A percentile compares a stretch with the other conserved stretches of the same genome.
Conservation (phyloP, 2,113 vertebrate genomes). For the Capra hircus region DNA sequence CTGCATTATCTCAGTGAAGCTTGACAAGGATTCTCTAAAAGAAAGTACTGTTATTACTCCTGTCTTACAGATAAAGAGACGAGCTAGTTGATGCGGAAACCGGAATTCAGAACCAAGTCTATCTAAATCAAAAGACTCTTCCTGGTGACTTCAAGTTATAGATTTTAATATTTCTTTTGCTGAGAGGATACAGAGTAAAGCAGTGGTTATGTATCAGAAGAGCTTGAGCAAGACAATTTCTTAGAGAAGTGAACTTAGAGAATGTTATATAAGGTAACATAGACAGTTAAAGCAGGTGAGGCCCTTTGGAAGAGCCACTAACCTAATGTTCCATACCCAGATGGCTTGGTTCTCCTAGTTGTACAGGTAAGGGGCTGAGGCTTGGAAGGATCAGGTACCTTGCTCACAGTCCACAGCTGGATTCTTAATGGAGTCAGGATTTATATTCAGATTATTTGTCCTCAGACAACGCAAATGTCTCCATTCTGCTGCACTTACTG, state of each 20-base stretch:
- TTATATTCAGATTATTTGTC: neutral
- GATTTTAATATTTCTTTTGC: neutral
- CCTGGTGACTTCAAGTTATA: neutral
- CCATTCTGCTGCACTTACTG: neutral
- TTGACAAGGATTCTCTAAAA: neutral
- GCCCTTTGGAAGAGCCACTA: neutral
- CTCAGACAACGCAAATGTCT: fast-evolving
- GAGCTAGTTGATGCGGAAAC: neutral
- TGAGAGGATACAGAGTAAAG: neutral
- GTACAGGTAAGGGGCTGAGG: neutral
- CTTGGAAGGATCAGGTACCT: neutral
- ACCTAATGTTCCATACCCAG: fast-evolving
- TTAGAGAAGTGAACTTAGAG: neutral
- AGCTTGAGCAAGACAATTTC: neutral
- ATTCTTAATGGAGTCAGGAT: neutral
- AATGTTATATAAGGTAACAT: neutral
- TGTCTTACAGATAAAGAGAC: neutral
- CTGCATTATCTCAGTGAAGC: neutral
- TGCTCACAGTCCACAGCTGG: neutral
- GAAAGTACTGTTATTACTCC: neutral
- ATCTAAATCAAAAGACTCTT: neutral
- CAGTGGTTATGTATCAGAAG: neutral
- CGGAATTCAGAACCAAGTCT: neutral
- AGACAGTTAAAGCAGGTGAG: neutral
- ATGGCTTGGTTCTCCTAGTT: neutral